Conservation (phyloP, 2,797 vertebrate species). For the Pampus argenteus region DNA sequence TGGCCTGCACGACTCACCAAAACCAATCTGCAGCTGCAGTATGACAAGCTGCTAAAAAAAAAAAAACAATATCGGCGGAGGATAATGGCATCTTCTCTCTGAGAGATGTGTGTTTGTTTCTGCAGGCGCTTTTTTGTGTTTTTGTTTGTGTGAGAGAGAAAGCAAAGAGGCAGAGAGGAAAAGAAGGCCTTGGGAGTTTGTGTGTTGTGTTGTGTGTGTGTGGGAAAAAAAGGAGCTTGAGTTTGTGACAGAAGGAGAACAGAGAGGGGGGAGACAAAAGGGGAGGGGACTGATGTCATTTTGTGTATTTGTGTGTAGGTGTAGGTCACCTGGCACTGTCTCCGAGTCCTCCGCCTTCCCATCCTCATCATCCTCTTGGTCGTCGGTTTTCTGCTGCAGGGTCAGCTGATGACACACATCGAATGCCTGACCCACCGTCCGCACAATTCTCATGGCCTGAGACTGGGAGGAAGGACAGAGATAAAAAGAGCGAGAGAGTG, state of each 20-base stretch:
- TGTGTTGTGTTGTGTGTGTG: conserved; percentile 16
- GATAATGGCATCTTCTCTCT: conserved; percentile 47
- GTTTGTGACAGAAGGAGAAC: conserved; percentile 27
- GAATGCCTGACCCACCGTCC: conserved; percentile 96
- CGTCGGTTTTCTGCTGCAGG: conserved; percentile 89
- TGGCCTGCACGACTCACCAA: conserved; percentile 23
- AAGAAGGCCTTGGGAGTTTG: conserved; percentile 3
- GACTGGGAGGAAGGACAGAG: conserved; percentile 82
- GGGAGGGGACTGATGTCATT: conserved; percentile 11
- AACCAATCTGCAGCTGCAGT: conserved; percentile 46
- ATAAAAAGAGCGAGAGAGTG: conserved; percentile 7
- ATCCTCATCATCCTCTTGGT: conserved; percentile 85
- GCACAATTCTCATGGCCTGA: conserved; percentile 97
- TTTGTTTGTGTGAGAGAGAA: conserved; percentile 31
- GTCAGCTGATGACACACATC: conserved; percentile 98
- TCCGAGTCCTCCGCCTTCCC: conserved; percentile 79
- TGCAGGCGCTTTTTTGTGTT: conserved; percentile 27
- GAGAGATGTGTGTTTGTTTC: conserved; percentile 29
- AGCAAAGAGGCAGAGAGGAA: conserved; percentile 10
- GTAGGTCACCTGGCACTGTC: conserved; percentile 74
- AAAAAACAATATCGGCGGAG: not conserved
- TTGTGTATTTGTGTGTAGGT: conserved; percentile 6
- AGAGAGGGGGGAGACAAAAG: not conserved
- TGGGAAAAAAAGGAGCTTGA: conserved; percentile 2
- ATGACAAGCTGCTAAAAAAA: conserved; percentile 23